phyloP scores from a whole-genome alignment of 2,113 vertebrate genomes.

The Cairina moschata region DNA sequence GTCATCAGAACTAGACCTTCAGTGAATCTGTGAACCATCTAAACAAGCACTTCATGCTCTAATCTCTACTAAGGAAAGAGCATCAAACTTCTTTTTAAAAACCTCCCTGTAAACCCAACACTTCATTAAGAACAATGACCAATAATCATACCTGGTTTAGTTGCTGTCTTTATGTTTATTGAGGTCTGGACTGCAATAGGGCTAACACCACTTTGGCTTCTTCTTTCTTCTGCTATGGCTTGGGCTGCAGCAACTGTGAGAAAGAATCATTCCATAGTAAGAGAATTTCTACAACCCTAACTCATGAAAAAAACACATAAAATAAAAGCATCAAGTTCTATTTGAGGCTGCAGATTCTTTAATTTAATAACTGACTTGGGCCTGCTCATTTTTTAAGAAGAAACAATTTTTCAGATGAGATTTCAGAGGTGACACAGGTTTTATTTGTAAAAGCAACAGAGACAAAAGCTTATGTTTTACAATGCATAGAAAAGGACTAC shows the following conservation, averaged over 20 bases:
- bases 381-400: not conserved
- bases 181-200: conserved; percentile 63
- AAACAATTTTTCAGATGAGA: not conserved
- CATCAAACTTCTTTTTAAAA: not conserved
- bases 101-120: not conserved
- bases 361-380: not conserved
- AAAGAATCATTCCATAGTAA: not conserved
- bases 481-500: not conserved
- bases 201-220: conserved; percentile 79
- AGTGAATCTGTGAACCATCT: not conserved
- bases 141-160: conserved; percentile 86
- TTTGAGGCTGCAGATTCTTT: not conserved
- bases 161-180: conserved; percentile 62
- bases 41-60: not conserved
- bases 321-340: not conserved
- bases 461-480: not conserved
- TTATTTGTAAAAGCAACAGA: not conserved
- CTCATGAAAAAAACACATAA: not conserved
- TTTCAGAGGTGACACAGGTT: not conserved
- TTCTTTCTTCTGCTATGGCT: conserved; percentile 89
- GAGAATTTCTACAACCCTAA: not conserved
- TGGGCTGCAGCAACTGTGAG: conserved; percentile 89
- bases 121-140: not conserved
- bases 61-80: not conserved
- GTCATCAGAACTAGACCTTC: not conserved